Base-by-base conservation (phyloP, 1,140 invertebrate species). In the Pseudachorutes palmiensis region DNA sequence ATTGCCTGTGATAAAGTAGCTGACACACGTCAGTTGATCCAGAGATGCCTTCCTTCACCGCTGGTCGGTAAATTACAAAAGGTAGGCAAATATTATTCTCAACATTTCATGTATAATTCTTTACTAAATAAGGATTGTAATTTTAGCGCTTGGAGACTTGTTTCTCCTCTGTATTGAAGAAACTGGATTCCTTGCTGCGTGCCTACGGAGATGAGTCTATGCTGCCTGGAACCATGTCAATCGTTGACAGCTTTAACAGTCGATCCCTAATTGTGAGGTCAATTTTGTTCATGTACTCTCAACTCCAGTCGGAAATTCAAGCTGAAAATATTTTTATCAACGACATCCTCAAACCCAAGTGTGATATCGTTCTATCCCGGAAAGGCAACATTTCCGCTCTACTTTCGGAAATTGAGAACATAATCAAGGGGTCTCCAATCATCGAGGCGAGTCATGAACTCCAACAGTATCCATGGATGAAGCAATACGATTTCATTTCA, bases 381-480 rank as follows among this genome's bases (percentile, higher is more conserved):
- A 74, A 70, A 33, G 72, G 72, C n/a, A 74, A 74, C 66, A 59
- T 69, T 16, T 49, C 31, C 32, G 62, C 72, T 16, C 36, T 74
- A 14, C 45, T 74, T 14, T 70, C 71, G 32, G 70, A 71, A 64
- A 67, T 69, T 26, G 72, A 74, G 64, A 16, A 16, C 24, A 70
- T 74, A 33, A 29, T 74, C 14, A 1, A 26, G 9, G 22, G 48
- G 16, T 71, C 29, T 26, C 62, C 69, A 36, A 31, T 71, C 19
- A 65, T 74, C 5, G 14, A 9, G 22, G 62, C 68, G 24, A 65
- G 58, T 19, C 59, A 31, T 55, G 28, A 66, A 28, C 9, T 71
- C 26, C 60, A 68, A 26, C 29, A 65, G 29, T 70, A 45, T 61
- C 62, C 70, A 1, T 74, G 72, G 72, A 63, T 71, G 65, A 31